These are phyloP conservation scores for Burhinus bistriatus DNA, from an alignment of 2,113 vertebrate genomes.

Conservation along the genomic window DNA sequence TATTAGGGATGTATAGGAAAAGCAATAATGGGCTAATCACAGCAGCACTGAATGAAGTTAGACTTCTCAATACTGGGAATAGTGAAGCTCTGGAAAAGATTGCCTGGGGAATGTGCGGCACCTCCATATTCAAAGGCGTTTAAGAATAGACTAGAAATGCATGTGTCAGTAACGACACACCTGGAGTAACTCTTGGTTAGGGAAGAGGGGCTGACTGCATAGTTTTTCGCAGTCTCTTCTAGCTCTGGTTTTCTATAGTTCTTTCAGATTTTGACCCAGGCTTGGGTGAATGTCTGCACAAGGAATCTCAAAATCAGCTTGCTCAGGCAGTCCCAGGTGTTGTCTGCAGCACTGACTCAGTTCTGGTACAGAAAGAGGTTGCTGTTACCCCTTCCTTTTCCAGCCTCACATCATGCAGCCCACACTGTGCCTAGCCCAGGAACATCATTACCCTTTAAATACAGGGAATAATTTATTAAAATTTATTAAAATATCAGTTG, in stretches of 20 bases:
- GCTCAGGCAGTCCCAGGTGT: not conserved
- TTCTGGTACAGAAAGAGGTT: not conserved
- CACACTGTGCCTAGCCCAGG: not conserved
- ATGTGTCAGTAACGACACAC: not conserved
- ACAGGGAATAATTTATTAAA: not conserved
- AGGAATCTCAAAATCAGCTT: not conserved
- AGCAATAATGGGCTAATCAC: not conserved
- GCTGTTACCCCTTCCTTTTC: not conserved
- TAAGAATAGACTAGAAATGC: not conserved
- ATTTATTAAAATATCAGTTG: not conserved
- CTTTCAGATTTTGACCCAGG: not conserved
- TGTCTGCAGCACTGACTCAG: not conserved
- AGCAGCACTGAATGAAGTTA: not conserved
- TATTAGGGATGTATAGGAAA: not conserved
- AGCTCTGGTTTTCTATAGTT: not conserved
- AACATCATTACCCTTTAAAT: not conserved
- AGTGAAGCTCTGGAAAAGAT: not conserved
- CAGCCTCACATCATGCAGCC: not conserved
- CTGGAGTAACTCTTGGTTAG: not conserved
- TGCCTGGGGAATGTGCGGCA: not conserved
- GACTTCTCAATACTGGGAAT: not conserved
- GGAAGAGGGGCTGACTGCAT: not conserved
- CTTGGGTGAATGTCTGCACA: not conserved
- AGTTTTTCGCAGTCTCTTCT: not conserved
- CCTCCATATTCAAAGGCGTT: rapidly evolving